Conservation (phyloP, 2,113 vertebrate genomes). For the Oreochromis niloticus region DNA sequence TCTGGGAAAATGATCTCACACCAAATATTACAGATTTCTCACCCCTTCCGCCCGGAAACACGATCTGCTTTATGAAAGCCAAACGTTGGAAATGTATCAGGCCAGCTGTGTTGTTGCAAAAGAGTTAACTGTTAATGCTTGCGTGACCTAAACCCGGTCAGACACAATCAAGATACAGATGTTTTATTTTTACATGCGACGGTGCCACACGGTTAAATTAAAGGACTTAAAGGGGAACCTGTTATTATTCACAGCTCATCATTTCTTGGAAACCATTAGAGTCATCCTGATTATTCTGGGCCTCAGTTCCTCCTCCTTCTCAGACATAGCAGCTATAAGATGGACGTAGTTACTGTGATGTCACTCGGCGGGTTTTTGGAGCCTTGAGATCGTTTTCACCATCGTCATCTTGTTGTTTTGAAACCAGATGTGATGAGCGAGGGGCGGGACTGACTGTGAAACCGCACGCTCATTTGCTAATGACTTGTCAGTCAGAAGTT, state of each 20-base stretch:
- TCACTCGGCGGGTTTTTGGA: not conserved
- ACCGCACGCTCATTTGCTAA: not conserved
- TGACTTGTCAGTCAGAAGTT: not conserved
- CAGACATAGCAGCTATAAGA: not conserved
- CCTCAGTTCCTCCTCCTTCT: not conserved
- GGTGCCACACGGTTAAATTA: not conserved
- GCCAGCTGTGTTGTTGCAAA: not conserved
- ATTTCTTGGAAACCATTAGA: not conserved
- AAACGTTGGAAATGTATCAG: not conserved
- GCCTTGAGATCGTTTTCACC: not conserved
- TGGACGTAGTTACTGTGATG: not conserved
- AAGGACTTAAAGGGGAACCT: not conserved
- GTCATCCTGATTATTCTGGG: not conserved
- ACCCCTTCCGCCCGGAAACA: not conserved
- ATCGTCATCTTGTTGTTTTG: not conserved
- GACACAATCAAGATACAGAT: not conserved
- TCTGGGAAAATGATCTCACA: not conserved
- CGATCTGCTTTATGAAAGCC: not conserved
- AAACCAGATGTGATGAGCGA: not conserved
- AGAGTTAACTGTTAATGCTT: not conserved
- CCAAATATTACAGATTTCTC: not conserved
- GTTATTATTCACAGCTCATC: not conserved
- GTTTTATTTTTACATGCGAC: not conserved
- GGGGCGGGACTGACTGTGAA: not conserved
- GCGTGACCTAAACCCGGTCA: fast-evolving